A percentile compares a stretch with the other conserved stretches of the same genome.
These are phyloP conservation scores for Ptychoptera contaminata DNA, from an alignment of 2,888 invertebrate genomes.

Conservation along the genomic window DNA sequence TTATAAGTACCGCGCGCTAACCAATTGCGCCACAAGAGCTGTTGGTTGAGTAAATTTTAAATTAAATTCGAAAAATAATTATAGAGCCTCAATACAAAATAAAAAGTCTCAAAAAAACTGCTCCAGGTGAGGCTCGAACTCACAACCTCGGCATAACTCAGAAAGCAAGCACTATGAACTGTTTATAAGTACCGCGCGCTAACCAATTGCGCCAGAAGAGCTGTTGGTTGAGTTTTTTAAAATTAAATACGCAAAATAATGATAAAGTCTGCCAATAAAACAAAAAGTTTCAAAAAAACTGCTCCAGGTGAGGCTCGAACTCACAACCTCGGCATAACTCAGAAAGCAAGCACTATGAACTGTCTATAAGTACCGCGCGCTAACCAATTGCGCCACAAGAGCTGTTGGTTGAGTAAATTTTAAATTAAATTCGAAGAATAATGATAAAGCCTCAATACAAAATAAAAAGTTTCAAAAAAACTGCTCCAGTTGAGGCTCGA, in stretches of 20 bases:
- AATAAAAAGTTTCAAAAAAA: too few relatives aligned
- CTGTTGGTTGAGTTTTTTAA: neutral
- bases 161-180: neutral
- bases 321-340: neutral
- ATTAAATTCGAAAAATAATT: too few relatives aligned
- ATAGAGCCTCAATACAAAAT: too few relatives aligned
- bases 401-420: too few relatives aligned
- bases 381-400: neutral
- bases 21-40: too few relatives aligned
- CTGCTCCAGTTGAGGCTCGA: too few relatives aligned
- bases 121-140: neutral
- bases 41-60: too few relatives aligned
- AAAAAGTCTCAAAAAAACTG: neutral
- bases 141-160: neutral
- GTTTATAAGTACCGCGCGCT: neutral
- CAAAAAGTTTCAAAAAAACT: neutral
- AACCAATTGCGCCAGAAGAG: neutral
- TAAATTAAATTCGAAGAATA: too few relatives aligned
- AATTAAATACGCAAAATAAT: too few relatives aligned
- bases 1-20: too few relatives aligned
- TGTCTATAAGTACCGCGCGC: neutral
- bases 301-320: neutral
- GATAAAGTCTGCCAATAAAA: too few relatives aligned
- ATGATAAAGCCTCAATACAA: too few relatives aligned
- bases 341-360: neutral